phyloP scores from a whole-genome alignment of 2,797 vertebrate genomes.

The Glyptemys insculpta region DNA sequence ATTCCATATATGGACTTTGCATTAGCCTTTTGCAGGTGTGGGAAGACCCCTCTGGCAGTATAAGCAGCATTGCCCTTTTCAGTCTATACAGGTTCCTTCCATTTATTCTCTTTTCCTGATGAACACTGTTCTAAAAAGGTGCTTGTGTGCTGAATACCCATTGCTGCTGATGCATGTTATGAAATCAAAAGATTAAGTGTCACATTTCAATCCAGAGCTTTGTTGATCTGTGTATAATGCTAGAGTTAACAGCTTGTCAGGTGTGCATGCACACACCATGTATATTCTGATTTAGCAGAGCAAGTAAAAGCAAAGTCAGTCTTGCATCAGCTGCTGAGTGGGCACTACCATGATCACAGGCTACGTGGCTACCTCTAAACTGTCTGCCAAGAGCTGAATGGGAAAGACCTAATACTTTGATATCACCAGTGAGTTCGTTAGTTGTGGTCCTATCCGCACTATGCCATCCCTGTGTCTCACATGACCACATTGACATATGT shows the following conservation, averaged over 20 bases:
- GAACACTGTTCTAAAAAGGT: conserved; percentile 47
- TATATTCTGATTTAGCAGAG: conserved; percentile 29
- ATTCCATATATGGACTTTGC: background rate
- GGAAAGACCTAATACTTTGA: background rate
- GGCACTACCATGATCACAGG: background rate
- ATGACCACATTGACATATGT: background rate
- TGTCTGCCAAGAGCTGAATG: background rate
- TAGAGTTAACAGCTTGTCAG: conserved; percentile 37
- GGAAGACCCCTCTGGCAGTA: background rate
- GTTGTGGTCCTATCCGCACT: background rate
- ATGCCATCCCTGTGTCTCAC: background rate
- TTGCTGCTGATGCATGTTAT: conserved; percentile 30
- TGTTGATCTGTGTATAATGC: conserved; percentile 41
- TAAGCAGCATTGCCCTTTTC: conserved; percentile 21
- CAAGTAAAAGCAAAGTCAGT: conserved; percentile 10
- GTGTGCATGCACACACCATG: background rate
- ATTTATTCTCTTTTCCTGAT: background rate
- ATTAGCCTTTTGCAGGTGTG: background rate
- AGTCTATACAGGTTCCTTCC: background rate
- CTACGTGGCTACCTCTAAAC: background rate
- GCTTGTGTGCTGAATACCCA: conserved; percentile 40
- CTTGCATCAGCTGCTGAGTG: background rate
- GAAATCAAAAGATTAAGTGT: conserved; percentile 62
- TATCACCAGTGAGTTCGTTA: background rate
- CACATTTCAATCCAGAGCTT: conserved; percentile 41